These are phyloP conservation scores for Cathartes aura DNA, from an alignment of 2,113 vertebrate species.

Conservation along the genomic window DNA sequence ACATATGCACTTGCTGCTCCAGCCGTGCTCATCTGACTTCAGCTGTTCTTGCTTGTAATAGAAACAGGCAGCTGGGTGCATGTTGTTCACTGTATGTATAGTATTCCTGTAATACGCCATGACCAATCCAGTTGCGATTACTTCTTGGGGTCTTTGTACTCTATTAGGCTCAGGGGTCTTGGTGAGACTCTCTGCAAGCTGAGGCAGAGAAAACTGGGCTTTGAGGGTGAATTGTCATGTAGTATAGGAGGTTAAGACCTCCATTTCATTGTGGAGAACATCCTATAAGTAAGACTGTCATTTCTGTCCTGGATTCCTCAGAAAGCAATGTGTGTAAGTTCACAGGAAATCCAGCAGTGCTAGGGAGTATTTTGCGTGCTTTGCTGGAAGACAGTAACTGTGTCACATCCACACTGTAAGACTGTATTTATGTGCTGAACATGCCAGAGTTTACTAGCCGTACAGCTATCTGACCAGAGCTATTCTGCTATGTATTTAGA, in stretches of 20 bases:
- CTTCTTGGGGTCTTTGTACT: not conserved
- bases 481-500: not conserved
- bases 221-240: not conserved
- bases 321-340: not conserved
- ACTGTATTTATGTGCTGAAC: not conserved
- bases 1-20: fast-evolving
- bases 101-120: not conserved
- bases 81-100: not conserved
- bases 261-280: not conserved
- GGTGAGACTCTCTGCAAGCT: not conserved
- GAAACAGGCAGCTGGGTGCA: not conserved
- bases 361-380: not conserved
- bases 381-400: not conserved
- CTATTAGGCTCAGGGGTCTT: not conserved
- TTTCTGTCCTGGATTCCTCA: not conserved
- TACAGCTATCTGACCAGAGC: not conserved
- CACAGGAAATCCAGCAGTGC: not conserved
- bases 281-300: not conserved
- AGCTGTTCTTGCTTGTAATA: not conserved
- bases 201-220: not conserved
- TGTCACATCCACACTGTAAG: not conserved
- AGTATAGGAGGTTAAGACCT: not conserved
- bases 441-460: not conserved
- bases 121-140: fast-evolving
- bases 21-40: fast-evolving